These are phyloP conservation scores for Periophthalmus magnuspinnatus DNA, from an alignment of 2,797 vertebrate species.

Conservation along the genomic window DNA sequence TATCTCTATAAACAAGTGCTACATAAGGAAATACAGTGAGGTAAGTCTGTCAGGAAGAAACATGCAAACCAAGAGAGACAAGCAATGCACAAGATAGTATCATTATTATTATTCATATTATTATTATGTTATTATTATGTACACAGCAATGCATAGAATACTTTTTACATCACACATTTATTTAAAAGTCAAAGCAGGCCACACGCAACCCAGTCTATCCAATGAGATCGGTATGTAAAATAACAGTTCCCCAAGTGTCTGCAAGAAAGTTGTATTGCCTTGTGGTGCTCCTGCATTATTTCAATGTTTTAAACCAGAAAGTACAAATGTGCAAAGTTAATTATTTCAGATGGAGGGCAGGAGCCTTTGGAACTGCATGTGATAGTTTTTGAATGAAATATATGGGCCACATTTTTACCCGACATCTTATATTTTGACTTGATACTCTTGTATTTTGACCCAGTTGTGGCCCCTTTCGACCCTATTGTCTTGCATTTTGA, in stretches of 20 bases:
- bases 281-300: too few relatives aligned
- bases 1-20: slow-evolving; percentile 77
- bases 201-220: neutral
- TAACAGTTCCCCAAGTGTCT: neutral
- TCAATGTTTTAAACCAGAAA: too few relatives aligned
- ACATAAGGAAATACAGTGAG: slow-evolving; percentile 68
- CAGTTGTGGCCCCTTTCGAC: neutral
- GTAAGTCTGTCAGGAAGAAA: slow-evolving; percentile 65
- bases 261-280: too few relatives aligned
- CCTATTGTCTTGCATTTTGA: too few relatives aligned
- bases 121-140: slow-evolving; percentile 29
- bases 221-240: neutral
- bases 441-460: too few relatives aligned
- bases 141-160: slow-evolving; percentile 77
- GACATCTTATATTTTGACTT: too few relatives aligned
- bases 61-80: slow-evolving; percentile 9
- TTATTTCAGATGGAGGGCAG: too few relatives aligned
- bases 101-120: slow-evolving; percentile 16
- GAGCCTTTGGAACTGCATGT: too few relatives aligned
- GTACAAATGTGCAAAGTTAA: too few relatives aligned
- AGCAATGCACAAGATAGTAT: slow-evolving; percentile 32
- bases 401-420: too few relatives aligned
- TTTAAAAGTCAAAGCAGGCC: slow-evolving; percentile 35
- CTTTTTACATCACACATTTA: slow-evolving; percentile 70
- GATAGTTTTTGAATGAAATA: too few relatives aligned